Evolutionary conservation across 2,797 vertebrate species (phyloP), one percentile per base, ranked within the genome.

Genomic region (Fratercula arctica): DNA sequence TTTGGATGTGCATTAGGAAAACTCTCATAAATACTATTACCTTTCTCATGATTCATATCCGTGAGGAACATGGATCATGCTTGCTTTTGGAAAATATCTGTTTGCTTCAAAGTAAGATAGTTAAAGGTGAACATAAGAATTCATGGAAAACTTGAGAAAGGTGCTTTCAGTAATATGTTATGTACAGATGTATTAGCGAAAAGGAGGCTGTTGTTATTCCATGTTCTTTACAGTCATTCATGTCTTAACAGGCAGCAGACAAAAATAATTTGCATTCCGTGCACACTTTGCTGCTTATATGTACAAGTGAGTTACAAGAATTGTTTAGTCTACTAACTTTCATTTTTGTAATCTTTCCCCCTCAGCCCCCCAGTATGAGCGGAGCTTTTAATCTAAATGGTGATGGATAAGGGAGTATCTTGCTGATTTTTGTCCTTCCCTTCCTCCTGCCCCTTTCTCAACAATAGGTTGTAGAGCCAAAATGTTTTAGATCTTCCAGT

Each of bases 321-420:
- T 9, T 21, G 8, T 78, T 93, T 45, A 20, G 48, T 60, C 35
- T 85, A 13, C 50, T 86, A 53, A 33, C 70, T 50, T 87, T 89
- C 4, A 1, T 72, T 92, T 93, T 57, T 66, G 35, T 66, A 88
- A 21, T 95, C 45, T 63, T 59, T 5, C 9, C 3, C 3, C 5
- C 5, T 11, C 2, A 4, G 8, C 2, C 6, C 5, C 6, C 3
- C 31, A 33, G 0, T 83, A 1, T 13, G 68, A 81, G 37, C 35
- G 24, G 43, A 85, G 11, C 13, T 74, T 92, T 78, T 82, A 25
- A 11, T 85, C 35, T 90, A 26, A 67, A 25, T 51, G 6, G 12
- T 78, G 61, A 68, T 74, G 28, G 33, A 29, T 67, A 26, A 70
- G 0, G 1, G 29, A 68, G 20, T 43, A 33, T 54, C 11, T 54